Evolutionary conservation across 2,888 invertebrate genomes (phyloP).

Genomic region (Pogonocherus hispidulus): DNA sequence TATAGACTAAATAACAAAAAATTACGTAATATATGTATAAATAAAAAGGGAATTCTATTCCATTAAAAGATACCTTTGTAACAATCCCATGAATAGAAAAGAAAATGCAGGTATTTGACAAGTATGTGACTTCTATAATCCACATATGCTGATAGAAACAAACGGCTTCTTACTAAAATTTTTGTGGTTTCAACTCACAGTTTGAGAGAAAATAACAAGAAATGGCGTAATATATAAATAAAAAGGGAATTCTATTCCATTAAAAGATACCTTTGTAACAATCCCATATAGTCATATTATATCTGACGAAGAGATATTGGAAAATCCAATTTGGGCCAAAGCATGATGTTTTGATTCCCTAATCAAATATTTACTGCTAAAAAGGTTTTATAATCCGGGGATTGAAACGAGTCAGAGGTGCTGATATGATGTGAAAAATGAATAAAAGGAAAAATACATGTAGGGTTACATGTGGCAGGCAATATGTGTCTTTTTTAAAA

Average conservation of each 20-base stretch:
- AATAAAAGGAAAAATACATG: neutral
- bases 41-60: no score
- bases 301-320: neutral
- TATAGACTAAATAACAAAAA: no score
- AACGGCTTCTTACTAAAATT: no score
- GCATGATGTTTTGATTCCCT: slow-evolving; percentile 23
- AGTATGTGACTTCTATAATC: no score
- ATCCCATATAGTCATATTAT: neutral
- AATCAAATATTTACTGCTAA: slow-evolving; percentile 31
- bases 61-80: neutral
- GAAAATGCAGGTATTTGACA: no score
- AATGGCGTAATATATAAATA: no score
- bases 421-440: slow-evolving; percentile 27
- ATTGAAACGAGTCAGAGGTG: slow-evolving; percentile 23
- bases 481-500: no score
- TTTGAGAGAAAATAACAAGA: no score
- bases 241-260: no score
- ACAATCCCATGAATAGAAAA: neutral
- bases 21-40: no score
- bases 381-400: slow-evolving; percentile 27
- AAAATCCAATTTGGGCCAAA: slow-evolving; percentile 24
- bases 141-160: no score
- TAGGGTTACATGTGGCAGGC: neutral
- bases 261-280: neutral
- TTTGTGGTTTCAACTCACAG: no score